Percentiles rank a stretch among this genome's conserved stretches.
Evolutionary conservation across 2,888 invertebrate species (phyloP).

Genomic region (Chrysomela aeneicollis): DNA sequence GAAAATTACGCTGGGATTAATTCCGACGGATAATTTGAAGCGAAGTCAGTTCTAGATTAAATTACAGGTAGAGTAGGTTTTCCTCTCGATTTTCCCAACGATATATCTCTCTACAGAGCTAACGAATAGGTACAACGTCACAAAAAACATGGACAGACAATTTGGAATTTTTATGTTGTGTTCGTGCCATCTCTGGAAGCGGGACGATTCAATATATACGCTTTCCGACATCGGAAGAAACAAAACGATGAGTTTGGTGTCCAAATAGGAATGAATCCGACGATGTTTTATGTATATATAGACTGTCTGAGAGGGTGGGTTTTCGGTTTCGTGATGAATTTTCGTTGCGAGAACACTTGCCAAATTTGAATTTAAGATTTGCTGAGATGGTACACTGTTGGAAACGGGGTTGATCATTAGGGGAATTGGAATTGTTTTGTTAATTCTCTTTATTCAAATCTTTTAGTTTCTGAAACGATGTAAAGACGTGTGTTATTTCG

Average conservation of each 20-base stretch:
- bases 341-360: not conserved
- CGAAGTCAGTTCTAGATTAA: constrained; percentile 4
- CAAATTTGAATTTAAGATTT: constrained; percentile 20
- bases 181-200: no score
- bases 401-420: constrained; percentile 10
- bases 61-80: not conserved
- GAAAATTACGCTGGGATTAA: constrained; percentile 14
- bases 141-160: no score
- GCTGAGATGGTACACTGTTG: not conserved
- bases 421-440: constrained; percentile 17
- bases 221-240: not conserved
- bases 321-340: not conserved
- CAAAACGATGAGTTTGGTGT: no score
- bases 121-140: no score
- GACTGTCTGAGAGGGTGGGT: not conserved
- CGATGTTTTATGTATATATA: constrained; percentile 8
- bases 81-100: no score
- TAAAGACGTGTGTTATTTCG: no score
- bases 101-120: no score
- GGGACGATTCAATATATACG: no score
- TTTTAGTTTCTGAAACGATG: no score
- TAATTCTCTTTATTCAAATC: constrained; percentile 3
- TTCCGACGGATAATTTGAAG: not conserved
- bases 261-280: no score
- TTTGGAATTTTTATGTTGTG: no score